Conservation (phyloP, 2,797 vertebrate genomes). For the Sebastes oblongus region DNA sequence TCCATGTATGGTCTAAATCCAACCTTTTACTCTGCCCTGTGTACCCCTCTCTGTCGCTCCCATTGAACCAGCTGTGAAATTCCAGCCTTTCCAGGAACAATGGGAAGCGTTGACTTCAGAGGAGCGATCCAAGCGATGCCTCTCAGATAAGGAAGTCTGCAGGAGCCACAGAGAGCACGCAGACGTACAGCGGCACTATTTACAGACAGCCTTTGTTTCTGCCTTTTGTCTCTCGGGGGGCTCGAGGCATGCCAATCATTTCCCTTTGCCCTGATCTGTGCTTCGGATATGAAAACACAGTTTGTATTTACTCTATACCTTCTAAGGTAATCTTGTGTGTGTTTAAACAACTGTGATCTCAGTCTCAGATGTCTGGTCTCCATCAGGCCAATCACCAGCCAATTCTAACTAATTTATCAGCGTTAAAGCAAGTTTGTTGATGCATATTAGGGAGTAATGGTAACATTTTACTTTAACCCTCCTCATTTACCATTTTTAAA, state of each 20-base stretch:
- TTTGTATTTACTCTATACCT: background rate
- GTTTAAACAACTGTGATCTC: background rate
- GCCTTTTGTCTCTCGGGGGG: constrained; percentile 52
- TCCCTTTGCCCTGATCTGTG: constrained; percentile 34
- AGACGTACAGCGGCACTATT: constrained; percentile 66
- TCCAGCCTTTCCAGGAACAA: constrained; percentile 73
- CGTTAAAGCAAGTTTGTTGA: background rate
- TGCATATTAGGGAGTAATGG: background rate
- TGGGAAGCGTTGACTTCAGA: constrained; percentile 72
- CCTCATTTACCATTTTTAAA: background rate
- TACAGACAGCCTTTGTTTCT: constrained; percentile 72
- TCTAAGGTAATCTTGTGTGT: background rate
- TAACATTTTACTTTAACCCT: background rate
- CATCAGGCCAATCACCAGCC: background rate
- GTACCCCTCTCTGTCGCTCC: constrained; percentile 41
- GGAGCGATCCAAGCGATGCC: constrained; percentile 50
- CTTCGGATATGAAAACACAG: constrained; percentile 4
- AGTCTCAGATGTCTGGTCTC: background rate
- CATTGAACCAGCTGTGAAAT: constrained; percentile 63
- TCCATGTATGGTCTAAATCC: constrained; percentile 34
- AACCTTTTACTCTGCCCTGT: constrained; percentile 1
- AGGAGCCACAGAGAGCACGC: constrained; percentile 59
- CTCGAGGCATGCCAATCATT: constrained; percentile 65
- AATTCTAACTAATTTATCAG: background rate
- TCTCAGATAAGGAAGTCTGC: constrained; percentile 74